These are phyloP conservation scores for Colostygia pectinataria DNA, from an alignment of 2,888 invertebrate genomes.

Conservation along the genomic window DNA sequence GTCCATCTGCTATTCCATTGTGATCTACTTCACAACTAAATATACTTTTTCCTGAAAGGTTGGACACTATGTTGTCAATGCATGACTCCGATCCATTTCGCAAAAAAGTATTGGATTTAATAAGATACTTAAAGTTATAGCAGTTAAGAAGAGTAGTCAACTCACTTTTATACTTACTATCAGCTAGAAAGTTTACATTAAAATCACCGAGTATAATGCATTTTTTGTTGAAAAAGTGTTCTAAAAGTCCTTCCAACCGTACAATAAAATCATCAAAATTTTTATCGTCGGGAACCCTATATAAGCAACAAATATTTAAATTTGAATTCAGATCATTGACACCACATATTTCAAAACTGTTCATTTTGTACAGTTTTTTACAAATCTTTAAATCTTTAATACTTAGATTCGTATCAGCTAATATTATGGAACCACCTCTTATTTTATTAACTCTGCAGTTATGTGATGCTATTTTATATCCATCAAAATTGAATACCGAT, in stretches of 20 bases:
- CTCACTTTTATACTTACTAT: neutral
- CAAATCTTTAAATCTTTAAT: neutral
- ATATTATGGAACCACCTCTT: constrained; percentile 1
- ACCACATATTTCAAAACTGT: constrained; percentile 5
- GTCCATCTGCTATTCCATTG: constrained; percentile 3
- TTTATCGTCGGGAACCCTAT: constrained; percentile 1
- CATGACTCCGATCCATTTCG: neutral
- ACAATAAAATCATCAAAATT: constrained; percentile 1
- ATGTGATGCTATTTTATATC: neutral
- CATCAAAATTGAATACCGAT: neutral
- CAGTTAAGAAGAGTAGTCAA: neutral
- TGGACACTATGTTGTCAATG: no score
- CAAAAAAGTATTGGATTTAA: neutral
- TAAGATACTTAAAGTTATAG: neutral
- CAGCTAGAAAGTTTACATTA: neutral
- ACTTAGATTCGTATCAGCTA: neutral
- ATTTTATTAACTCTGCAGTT: neutral
- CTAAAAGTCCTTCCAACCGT: neutral
- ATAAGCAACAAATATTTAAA: neutral
- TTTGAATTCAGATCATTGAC: neutral
- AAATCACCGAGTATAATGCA: neutral
- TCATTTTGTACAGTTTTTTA: neutral
- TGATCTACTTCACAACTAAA: neutral
- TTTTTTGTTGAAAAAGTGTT: constrained; percentile 5
- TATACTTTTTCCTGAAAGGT: neutral